Base-by-base conservation (phyloP, 2,113 vertebrate species). In the Clinocottus analis region DNA sequence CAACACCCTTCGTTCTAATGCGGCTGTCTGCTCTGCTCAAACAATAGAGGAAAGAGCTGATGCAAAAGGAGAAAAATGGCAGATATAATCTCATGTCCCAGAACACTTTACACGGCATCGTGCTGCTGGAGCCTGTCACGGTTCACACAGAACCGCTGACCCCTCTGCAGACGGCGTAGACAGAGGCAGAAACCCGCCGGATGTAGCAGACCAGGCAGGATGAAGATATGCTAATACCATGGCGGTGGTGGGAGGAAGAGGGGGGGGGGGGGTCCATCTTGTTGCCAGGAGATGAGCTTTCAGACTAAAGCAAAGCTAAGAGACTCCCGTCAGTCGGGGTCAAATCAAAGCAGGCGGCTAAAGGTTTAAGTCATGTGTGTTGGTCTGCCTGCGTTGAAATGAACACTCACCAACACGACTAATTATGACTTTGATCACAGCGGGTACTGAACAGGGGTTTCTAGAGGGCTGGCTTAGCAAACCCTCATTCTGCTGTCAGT, bases 61-160 rank as follows among this genome's bases (percentile, higher is more conserved):
- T 49, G 51, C 13, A 41, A 73, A 75, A 45, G n/a, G 35, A 72
- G 65, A 45, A 58, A 70, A 75, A 33, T 59, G 72, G 71, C 65
- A 51, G 66, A 75, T 72, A 66, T 71, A 62, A 88, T 82, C 73
- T 79, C 72, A 55, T 41, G 71, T 85, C 76, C 49, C 35, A 14
- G 72, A 74, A 68, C 60, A 79, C 62, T 83, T 84, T 58, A 69
- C 76, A 74, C 59, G 66, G 51, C 45, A n/a, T n/a, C 31, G 75
- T 80, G 25, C 56, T 19, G 56, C 62, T 73, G 7, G 51, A 56
- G 68, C 39, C 61, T 21, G 70, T 85, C 73, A 61, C 47, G 58
- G 85, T 79, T 85, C 75, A 59, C 25, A 43, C 51, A 71, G 55
- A 83, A 66, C n/a, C 31, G 21, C 70, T 79, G 83, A 87, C 64